Percentiles rank a stretch among this genome's conserved stretches.
These are phyloP conservation scores for Tinamus guttatus DNA, from an alignment of 2,113 vertebrate genomes.

Conservation along the genomic window DNA sequence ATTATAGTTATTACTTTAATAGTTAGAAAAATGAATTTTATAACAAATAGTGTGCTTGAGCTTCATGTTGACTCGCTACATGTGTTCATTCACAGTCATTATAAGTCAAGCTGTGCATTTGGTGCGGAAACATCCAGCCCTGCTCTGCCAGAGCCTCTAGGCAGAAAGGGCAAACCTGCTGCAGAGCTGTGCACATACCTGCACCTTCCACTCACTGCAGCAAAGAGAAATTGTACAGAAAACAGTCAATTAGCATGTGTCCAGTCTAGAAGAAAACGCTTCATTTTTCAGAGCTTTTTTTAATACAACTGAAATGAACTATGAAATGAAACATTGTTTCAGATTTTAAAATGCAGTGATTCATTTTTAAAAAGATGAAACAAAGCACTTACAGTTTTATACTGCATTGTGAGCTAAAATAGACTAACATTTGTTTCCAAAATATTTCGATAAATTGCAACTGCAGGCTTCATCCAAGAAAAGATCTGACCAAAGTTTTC, in stretches of 20 bases:
- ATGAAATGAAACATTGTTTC: neutral
- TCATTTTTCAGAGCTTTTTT: neutral
- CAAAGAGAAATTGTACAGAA: neutral
- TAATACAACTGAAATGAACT: neutral
- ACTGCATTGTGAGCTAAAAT: neutral
- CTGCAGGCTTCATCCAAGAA: neutral
- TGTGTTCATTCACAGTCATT: neutral
- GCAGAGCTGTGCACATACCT: neutral
- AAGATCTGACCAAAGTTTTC: neutral
- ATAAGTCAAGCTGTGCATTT: neutral
- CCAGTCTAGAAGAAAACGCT: neutral
- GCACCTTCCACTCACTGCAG: neutral
- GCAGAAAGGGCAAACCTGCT: neutral
- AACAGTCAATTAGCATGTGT: neutral
- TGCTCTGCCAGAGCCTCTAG: neutral
- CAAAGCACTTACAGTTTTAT: neutral
- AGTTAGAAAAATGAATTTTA: slow-evolving; percentile 61
- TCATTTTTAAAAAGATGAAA: neutral
- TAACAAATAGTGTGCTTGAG: slow-evolving; percentile 27
- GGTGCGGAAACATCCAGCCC: neutral
- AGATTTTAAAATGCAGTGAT: neutral
- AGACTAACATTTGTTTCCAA: neutral
- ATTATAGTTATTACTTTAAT: slow-evolving; percentile 72
- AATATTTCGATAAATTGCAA: neutral
- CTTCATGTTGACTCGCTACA: neutral